Base-by-base conservation (phyloP, 2,797 vertebrate species). In the Borostomias antarcticus region DNA sequence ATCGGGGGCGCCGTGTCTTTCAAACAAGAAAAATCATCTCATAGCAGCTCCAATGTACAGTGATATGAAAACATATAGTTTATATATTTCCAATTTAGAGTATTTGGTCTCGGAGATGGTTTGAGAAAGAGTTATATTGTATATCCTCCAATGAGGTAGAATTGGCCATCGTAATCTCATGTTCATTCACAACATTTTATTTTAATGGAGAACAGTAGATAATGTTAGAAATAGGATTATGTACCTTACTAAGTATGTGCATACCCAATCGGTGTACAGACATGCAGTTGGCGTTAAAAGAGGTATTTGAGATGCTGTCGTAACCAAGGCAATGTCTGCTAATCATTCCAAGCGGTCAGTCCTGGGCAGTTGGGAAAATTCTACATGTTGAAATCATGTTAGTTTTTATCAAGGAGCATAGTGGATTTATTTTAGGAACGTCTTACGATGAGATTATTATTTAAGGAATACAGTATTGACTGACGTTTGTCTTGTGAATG, bases 301-400 rank as follows among this genome's bases (percentile, higher is more conserved):
- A 6, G 33, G 25, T n/a, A 53, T 51, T 9, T 29, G 58, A 58
- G 40, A 61, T 19, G 9, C 11, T 28, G 7, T 29, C 32, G 15
- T 23, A 32, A 56, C 35, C 45, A 5, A 9, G 37, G 15, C 11
- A 32, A 2, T 26, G 58, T 62, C 35, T 35, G 69, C 52, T 73
- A 29, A 68, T 86, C 86, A 85, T 91, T 89, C 85, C 86, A 63
- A 23, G 45, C 32, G 2, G 35, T 48, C 59, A 30, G 17, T 25
- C 2, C 50, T 68, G 35, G n/a, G 50, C 17, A 26, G 50, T 30
- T 58, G 45, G 13, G n/a, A 17, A 4, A 11, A 43, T 11, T 45
- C 40, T 45, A 45, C 40, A 45, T 47, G 23, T 66, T 19, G 33
- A 19, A 76, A 51, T 62, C 37, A 68, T 63, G 72, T 69, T 62